Base-by-base conservation (phyloP, 2,113 vertebrate genomes). In the Saguinus imperator region DNA sequence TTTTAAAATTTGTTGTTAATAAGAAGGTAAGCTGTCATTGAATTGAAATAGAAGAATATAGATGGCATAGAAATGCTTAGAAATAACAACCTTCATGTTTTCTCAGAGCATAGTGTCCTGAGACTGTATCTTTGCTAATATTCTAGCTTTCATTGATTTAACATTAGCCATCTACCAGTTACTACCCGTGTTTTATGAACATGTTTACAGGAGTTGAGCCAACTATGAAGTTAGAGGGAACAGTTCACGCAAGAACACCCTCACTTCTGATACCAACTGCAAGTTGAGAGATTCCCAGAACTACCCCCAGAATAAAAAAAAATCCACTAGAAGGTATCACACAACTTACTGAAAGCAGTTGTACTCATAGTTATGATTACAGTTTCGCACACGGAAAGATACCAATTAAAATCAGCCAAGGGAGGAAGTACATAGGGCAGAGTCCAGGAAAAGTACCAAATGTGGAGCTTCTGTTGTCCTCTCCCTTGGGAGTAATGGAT, bases 1-100 rank as follows among this genome's bases (percentile, higher is more conserved):
- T 89, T 95, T 95, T 64, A 64, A 72, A 50, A 68, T 96, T 87
- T 89, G 37, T 96, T 87, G 66, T 81, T 75, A 81, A 17, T 95
- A 37, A 87, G 58, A 23, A 50, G 45, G 64, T 93, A 70, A 66
- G 9, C 37, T 79, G 1, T 55, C 35, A 79, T 0, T 55, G 25
- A 83, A 79, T 0, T 61, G 35, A 83, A 83, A 37, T 55, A 91
- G 20, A 92, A 81, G 66, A 86, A 76, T 91, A 25, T 32, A 96
- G 48, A 45, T 81, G 68, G 27, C 68, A 70, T 57, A 94, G 92
- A 95, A 94, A 48, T 86, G 10, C 48, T 68, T 94, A 16, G 55
- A 82, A 20, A 73, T 37, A 94, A n/a, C 20, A 81, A 18, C 12
- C 58, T 43, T 91, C 32, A 9, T 93, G 89, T 70, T 89, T 95